Conservation (phyloP, 2,113 vertebrate genomes). For the Cromileptes altivelis region DNA sequence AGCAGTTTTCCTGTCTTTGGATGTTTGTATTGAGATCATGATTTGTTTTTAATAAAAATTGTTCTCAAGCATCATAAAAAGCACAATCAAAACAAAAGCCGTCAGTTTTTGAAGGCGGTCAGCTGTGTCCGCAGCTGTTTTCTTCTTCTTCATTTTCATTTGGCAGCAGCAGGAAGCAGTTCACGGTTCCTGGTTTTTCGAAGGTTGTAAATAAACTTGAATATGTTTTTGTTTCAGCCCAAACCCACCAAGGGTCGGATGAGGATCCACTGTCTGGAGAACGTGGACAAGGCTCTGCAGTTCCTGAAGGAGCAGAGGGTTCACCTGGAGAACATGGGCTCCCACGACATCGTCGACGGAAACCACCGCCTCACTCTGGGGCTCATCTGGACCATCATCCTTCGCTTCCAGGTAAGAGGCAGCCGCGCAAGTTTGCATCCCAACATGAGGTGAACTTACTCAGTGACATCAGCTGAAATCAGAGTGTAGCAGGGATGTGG, state of each 20-base stretch:
- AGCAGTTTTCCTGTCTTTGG: not conserved
- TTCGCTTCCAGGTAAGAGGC: constrained; percentile 92
- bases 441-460: not conserved
- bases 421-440: not conserved
- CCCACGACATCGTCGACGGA: constrained; percentile 97
- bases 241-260: constrained; percentile 97
- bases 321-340: constrained; percentile 98
- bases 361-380: constrained; percentile 96
- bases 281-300: constrained; percentile 97
- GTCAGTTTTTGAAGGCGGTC: constrained; percentile 2
- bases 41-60: not conserved
- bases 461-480: not conserved
- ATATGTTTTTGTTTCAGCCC: constrained; percentile 82
- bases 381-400: constrained; percentile 98
- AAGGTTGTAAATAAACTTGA: constrained; percentile 11
- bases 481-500: no score
- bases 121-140: constrained; percentile 48
- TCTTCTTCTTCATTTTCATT: not conserved
- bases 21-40: not conserved
- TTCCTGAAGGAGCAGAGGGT: constrained; percentile 97
- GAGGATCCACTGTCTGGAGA: constrained; percentile 97
- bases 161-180: not conserved
- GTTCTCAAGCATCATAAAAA: not conserved
- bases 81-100: not conserved
- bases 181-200: not conserved